A percentile compares a stretch with the other conserved stretches of the same genome.
phyloP scores from a whole-genome alignment of 2,797 vertebrate species.

The Brachyalestes nurse region DNA sequence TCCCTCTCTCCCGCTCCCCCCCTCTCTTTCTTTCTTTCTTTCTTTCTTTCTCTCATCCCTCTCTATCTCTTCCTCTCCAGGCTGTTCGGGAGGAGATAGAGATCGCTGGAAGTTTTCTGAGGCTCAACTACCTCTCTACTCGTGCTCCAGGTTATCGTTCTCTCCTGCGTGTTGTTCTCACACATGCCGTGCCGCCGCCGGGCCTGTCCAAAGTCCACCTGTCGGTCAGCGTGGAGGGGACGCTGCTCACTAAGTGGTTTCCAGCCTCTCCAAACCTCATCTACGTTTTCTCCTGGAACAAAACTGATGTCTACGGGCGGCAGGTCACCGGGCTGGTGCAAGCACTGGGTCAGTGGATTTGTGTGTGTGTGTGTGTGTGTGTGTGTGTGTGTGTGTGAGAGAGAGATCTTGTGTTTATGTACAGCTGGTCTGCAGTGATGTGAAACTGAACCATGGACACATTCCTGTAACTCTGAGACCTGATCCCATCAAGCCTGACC shows the following conservation, averaged over 20 bases:
- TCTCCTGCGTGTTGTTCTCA: constrained; percentile 83
- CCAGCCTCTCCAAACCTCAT: constrained; percentile 82
- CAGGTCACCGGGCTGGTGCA: constrained; percentile 85
- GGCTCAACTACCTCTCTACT: constrained; percentile 86
- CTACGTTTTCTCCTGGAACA: constrained; percentile 88
- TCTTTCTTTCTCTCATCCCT: not conserved
- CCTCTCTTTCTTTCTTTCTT: not conserved
- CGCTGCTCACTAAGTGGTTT: constrained; percentile 86
- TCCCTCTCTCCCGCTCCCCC: constrained; percentile 2
- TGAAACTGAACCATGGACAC: no score
- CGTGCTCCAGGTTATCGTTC: constrained; percentile 86
- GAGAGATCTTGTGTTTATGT: no score
- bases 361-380: not conserved
- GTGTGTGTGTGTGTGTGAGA: not conserved
- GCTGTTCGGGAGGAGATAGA: constrained; percentile 86
- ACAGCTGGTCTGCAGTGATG: no score
- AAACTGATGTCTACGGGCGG: constrained; percentile 89
- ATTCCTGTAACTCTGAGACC: no score
- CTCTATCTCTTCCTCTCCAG: constrained; percentile 69
- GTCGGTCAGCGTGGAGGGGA: constrained; percentile 82
- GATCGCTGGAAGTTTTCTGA: constrained; percentile 85
- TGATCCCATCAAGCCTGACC: no score
- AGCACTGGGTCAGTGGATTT: constrained; percentile 76
- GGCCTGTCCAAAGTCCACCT: constrained; percentile 87
- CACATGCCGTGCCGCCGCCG: constrained; percentile 77